Percentiles rank a stretch among this genome's conserved stretches.
Evolutionary conservation across 1,140 invertebrate species (phyloP).

Genomic region (Dendroctonus valens): DNA sequence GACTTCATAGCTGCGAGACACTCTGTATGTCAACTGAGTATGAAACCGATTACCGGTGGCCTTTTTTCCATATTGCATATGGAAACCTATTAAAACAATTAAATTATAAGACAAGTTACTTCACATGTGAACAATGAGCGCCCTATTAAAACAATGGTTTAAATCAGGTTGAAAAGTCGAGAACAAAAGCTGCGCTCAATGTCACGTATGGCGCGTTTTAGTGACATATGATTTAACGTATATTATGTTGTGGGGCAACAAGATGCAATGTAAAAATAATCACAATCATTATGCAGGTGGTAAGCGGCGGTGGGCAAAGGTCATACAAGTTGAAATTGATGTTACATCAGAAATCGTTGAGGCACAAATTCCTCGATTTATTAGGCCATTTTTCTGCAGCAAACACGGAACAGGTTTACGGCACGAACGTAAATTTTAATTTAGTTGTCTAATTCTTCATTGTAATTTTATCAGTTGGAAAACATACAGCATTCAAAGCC

Average conservation of each 20-base stretch:
- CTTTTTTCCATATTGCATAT: too few species aligned
- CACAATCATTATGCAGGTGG: constrained; percentile 9
- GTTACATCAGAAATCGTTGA: too few species aligned
- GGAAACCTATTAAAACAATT: constrained; percentile 1
- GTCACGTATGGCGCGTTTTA: constrained; percentile 5
- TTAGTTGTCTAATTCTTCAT: too few species aligned
- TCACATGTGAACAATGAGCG: neutral
- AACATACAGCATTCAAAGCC: too few species aligned
- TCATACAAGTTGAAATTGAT: neutral
- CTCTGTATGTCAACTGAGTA: too few species aligned
- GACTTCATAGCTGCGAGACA: too few species aligned
- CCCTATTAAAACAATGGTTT: constrained; percentile 1
- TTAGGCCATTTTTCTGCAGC: too few species aligned
- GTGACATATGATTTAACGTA: constrained; percentile 13
- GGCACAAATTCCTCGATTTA: too few species aligned
- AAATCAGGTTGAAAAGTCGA: constrained; percentile 4
- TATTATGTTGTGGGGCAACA: constrained; percentile 6
- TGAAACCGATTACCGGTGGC: too few species aligned
- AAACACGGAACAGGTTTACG: too few species aligned
- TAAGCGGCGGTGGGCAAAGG: neutral
- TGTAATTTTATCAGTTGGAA: too few species aligned
- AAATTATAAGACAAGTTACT: constrained; percentile 2
- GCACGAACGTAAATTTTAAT: too few species aligned
- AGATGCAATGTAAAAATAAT: constrained; percentile 2
- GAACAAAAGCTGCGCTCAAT: constrained; percentile 6